Evolutionary conservation across 2,888 invertebrate genomes (phyloP).

Genomic region (Macrophya annulata): DNA sequence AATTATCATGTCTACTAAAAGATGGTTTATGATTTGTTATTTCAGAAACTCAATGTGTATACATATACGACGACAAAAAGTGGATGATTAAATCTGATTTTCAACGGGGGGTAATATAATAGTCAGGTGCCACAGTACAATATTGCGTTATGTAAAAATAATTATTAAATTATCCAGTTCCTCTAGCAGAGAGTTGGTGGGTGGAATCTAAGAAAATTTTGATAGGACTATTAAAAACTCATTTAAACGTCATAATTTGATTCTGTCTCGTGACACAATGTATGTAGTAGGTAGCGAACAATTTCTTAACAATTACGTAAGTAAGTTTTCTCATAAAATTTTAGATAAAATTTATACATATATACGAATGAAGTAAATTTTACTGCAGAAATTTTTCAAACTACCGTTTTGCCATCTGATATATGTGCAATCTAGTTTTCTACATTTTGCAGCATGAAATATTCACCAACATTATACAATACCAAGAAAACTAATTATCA

Average conservation of each 20-base stretch:
- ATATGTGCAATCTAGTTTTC: background rate
- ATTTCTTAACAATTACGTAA: background rate
- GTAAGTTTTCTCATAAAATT: background rate
- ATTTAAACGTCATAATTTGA: background rate
- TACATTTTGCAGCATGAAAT: background rate
- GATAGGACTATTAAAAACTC: constrained; percentile 31
- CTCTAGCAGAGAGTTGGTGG: background rate
- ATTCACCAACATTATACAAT: background rate
- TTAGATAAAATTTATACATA: background rate
- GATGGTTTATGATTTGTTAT: background rate
- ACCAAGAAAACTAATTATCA: constrained; percentile 36
- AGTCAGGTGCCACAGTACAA: background rate
- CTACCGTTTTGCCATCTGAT: background rate
- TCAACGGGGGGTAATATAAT: background rate
- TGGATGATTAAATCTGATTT: background rate
- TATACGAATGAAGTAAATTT: background rate
- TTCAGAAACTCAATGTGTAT: background rate
- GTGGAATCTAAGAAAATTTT: constrained; percentile 15
- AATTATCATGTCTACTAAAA: background rate
- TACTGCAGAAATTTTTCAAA: background rate
- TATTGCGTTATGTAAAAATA: background rate
- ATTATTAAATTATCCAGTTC: constrained; percentile 33
- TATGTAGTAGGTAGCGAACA: background rate
- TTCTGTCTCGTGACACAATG: background rate
- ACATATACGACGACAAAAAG: background rate